These are phyloP conservation scores for Trigoniulus corallinus DNA, from an alignment of 1,140 invertebrate genomes.

Conservation along the genomic window DNA sequence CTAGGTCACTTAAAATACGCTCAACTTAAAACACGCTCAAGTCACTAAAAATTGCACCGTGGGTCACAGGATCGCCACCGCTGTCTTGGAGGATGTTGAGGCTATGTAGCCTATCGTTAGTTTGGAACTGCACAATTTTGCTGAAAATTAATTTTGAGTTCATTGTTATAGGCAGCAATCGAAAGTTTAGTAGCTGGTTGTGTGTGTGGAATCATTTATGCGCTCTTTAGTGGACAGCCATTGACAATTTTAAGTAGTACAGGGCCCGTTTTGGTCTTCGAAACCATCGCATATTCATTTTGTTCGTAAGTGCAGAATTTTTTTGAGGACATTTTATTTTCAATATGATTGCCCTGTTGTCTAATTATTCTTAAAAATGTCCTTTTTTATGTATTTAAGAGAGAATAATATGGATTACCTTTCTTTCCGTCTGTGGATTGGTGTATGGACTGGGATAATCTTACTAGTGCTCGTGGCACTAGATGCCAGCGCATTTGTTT, in stretches of 20 bases:
- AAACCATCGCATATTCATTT: conserved; percentile 91
- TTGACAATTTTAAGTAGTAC: conserved; percentile 94
- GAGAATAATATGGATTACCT: conserved; percentile 69
- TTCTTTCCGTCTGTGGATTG: conserved; percentile 88
- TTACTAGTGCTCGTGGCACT: conserved; percentile 78
- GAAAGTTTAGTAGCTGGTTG: conserved; percentile 92
- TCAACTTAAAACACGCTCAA: no score
- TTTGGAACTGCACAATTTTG: no score
- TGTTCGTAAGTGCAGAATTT: conserved; percentile 45
- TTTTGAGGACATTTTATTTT: conserved; percentile 2
- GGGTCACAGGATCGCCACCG: no score
- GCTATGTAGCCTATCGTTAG: no score
- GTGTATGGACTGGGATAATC: conserved; percentile 79
- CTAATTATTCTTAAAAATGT: conserved; percentile 4
- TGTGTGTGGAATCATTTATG: conserved; percentile 87
- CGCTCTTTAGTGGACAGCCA: conserved; percentile 94
- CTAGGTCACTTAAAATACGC: no score
- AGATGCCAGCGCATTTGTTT: conserved; percentile 93
- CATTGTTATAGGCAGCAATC: conserved; percentile 70
- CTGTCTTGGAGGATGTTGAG: no score
- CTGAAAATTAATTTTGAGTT: no score
- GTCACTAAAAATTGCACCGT: no score
- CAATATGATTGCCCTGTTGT: conserved; percentile 2
- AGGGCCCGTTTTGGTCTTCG: conserved; percentile 94
- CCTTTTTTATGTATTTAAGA: conserved; percentile 22